These are phyloP conservation scores for Picus viridis DNA, from an alignment of 2,797 vertebrate genomes.

Conservation along the genomic window DNA sequence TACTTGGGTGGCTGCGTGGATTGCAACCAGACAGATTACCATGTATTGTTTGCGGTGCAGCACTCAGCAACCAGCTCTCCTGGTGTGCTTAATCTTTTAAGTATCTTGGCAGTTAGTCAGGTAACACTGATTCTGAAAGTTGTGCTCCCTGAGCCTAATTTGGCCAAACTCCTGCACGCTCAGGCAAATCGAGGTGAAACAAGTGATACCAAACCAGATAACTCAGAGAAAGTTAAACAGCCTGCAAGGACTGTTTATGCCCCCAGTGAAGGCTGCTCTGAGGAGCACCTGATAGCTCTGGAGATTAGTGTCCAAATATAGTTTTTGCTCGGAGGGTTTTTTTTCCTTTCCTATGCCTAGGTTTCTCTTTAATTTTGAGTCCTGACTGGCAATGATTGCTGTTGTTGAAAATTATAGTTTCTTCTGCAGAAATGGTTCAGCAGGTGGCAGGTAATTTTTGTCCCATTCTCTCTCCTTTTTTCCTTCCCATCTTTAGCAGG, in stretches of 20 bases:
- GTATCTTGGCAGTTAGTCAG: neutral
- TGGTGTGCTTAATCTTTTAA: neutral
- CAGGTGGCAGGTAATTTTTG: neutral
- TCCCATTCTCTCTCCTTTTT: neutral
- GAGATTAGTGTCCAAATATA: neutral
- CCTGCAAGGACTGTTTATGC: neutral
- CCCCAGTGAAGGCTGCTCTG: neutral
- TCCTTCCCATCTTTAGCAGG: neutral
- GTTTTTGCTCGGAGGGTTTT: neutral
- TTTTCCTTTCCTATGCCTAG: neutral
- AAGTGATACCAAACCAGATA: neutral
- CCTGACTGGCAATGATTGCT: neutral
- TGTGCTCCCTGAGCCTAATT: neutral
- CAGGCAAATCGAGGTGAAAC: neutral
- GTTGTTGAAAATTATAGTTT: neutral
- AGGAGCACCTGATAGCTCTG: accelerated
- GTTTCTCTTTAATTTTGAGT: constrained; percentile 15
- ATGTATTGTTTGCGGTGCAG: neutral
- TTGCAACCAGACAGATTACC: neutral
- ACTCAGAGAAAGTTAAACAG: neutral
- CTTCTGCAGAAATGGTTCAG: neutral
- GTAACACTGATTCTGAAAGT: neutral
- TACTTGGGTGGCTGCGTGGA: neutral
- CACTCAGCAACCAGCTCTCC: neutral
- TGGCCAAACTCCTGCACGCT: neutral